Conservation (phyloP, 2,113 vertebrate species). For the Physeter macrocephalus region DNA sequence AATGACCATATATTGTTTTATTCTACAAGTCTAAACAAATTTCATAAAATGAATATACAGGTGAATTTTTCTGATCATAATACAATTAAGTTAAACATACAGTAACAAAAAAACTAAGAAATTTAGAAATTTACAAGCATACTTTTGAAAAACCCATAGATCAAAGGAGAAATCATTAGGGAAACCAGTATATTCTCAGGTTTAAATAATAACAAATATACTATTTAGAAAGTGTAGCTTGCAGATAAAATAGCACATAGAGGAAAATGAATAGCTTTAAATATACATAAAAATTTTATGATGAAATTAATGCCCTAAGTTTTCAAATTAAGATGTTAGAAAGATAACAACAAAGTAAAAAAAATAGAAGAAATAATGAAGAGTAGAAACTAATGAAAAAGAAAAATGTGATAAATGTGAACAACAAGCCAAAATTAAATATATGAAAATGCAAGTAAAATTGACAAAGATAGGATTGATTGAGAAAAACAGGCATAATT, state of each 20-base stretch:
- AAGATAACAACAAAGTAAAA: neutral
- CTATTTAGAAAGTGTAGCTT: neutral
- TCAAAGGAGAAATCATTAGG: neutral
- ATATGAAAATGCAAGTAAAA: neutral
- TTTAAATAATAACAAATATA: neutral
- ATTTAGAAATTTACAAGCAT: neutral
- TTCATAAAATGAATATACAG: neutral
- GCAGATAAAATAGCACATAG: neutral
- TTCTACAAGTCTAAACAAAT: neutral
- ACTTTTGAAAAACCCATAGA: neutral
- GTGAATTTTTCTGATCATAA: neutral
- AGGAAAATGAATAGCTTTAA: neutral
- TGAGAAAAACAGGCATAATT: neutral
- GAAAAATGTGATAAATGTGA: neutral
- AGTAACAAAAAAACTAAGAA: neutral
- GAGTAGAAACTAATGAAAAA: neutral
- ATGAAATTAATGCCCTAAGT: neutral
- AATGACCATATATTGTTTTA: neutral
- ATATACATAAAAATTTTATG: neutral
- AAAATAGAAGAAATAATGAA: neutral
- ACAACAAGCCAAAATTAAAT: neutral
- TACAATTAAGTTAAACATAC: neutral
- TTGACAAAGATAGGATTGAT: neutral
- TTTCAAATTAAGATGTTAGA: neutral
- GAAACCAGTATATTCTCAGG: neutral